Evolutionary conservation across 2,113 vertebrate species (phyloP), one percentile per base, ranked within the genome.

Genomic region (Dasyurus viverrinus): DNA sequence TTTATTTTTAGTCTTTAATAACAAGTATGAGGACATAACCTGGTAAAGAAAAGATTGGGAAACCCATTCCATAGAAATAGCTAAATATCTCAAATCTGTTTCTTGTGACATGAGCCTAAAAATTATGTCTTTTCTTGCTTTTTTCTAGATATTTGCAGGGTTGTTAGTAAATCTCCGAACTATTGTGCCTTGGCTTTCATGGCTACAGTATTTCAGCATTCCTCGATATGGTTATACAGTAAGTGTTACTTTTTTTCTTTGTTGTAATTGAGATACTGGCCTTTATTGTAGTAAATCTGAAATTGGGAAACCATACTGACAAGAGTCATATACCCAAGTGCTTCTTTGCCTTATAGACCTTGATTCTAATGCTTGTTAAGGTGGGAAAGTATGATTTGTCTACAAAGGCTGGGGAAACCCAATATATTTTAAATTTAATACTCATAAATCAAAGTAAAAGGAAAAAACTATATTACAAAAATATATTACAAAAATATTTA

Each of bases 131-230:
- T 57, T 57, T 46, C 60, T 0, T 48, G 36, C 94, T 98, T 57
- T 90, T 90, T 53, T 95, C 54, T 96, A 99, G 99, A 98, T 99
- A 94, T 99, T 99, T 95, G 99, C 99, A 16, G 99, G 99, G 3
- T 97, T 99, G 92, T 95, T 99, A 96, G 99, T 99, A 76, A 99
- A 99, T 91, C 98, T 99, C 89, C 98, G 97, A 57, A 99, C 98
- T 9, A 22, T 99, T 7, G 55, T 54, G 53, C 1, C 94, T 27
- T 99, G 99, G 99, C 98, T 99, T 0, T 97, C 98, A 0, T 99
- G 99, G 99, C 97, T 99, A 25, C 98, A 99, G 90, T 99, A 99
- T 97, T 91, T 99, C 0, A 99, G 99, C 95, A 99, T 99, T 57
- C 99, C 99, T 94, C 98, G 98, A 55, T 99, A 99, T 0, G 99